Evolutionary conservation across 1,140 invertebrate species (phyloP), one percentile per base, ranked within the genome.

Genomic region (Tachypleus tridentatus): DNA sequence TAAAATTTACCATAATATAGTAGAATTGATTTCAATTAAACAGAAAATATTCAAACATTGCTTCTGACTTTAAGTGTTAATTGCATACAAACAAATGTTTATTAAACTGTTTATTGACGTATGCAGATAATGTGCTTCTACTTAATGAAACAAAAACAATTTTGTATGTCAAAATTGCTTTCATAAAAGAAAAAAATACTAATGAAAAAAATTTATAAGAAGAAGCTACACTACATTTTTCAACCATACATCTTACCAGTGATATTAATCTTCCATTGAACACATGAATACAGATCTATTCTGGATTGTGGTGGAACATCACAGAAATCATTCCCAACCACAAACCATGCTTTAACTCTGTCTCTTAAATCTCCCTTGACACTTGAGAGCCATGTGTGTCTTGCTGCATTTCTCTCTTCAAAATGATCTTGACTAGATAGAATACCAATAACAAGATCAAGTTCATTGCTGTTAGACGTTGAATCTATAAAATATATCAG

Each of bases 371-470:
- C 50, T 11, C 10, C 51, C 6, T n/a, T 49, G 63, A 51, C 49
- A 49, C 58, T 57, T 5, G 62, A 47, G n/a, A 70, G 48, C 68
- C 68, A 71, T 7, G 68, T 68, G 47, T 51, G 51, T 59, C 70
- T 64, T 47, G 63, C 64, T n/a, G 64, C 61, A 58, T 68, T 11
- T 65, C 70, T 60, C 60, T 65, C 29, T 6, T 66, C 57, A 65
- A 70, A 71, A 64, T 71, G 60, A 50, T 63, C 54, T 57, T 56
- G 49, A 6, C 62, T 50, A n/a, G 68, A 70, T 47, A 71, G 57
- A 61, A 71, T 66, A 8, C 64, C 67, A 51, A 69, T 49, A 48
- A 65, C 53, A n/a, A 70, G 57, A 63, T 62, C n/a, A 54, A 48
- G 51, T 5, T 47, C 5, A 10, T 57, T 61, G 63, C 10, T 48